These are phyloP conservation scores for Zosterops japonicus DNA, from an alignment of 2,113 vertebrate species.

Conservation along the genomic window DNA sequence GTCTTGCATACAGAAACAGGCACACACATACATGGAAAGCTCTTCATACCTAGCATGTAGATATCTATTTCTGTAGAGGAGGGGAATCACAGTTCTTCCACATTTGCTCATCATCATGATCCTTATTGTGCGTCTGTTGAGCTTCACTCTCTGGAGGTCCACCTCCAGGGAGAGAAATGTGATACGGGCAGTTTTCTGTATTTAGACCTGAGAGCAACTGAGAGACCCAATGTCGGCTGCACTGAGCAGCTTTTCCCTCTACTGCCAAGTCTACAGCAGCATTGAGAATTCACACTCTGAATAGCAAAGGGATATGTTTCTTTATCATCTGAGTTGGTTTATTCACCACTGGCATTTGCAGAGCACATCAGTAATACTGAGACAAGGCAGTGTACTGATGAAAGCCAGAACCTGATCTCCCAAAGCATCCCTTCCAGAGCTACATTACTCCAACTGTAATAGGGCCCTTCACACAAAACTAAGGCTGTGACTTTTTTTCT, in stretches of 20 bases:
- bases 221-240: background rate
- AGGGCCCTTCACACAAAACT: background rate
- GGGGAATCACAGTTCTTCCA: background rate
- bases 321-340: background rate
- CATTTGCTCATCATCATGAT: background rate
- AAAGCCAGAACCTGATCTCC: constrained; percentile 11
- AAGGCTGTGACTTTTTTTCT: background rate
- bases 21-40: background rate
- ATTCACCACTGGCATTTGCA: background rate
- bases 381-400: background rate
- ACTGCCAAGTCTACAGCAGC: background rate
- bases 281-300: background rate
- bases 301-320: background rate
- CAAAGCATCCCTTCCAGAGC: background rate
- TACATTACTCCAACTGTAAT: background rate
- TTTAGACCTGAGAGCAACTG: constrained; percentile 33
- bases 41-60: background rate
- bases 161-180: background rate
- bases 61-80: background rate
- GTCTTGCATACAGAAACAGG: background rate
- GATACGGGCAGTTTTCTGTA: constrained; percentile 16
- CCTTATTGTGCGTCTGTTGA: background rate
- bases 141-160: background rate
- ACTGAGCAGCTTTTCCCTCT: background rate
- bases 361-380: background rate